Percentiles rank a stretch among this genome's conserved stretches.
Conservation (phyloP, 2,113 vertebrate species). For the Danio rerio region DNA sequence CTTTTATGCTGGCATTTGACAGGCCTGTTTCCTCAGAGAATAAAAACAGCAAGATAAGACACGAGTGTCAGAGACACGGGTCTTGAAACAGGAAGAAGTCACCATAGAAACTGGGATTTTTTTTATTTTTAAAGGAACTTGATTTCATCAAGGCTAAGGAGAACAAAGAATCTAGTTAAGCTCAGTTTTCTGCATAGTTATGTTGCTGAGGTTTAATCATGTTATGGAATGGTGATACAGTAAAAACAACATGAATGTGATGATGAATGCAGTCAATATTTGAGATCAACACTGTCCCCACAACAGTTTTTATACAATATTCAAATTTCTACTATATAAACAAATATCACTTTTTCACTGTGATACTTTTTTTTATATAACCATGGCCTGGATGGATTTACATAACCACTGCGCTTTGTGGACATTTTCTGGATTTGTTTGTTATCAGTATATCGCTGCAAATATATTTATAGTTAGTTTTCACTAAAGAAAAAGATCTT, state of each 20-base stretch:
- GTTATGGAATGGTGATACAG: no score
- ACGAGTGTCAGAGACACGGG: conserved; percentile 2
- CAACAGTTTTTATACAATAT: no score
- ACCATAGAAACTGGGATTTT: conserved; percentile 61
- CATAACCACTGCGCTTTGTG: no score
- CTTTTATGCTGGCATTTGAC: conserved; percentile 36
- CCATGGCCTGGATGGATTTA: no score
- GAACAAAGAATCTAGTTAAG: conserved; percentile 44
- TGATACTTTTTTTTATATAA: no score
- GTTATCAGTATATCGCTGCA: no score
- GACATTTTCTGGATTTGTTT: no score
- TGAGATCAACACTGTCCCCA: no score
- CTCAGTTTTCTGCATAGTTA: conserved; percentile 6
- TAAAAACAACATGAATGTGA: neutral
- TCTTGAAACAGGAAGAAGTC: conserved; percentile 60
- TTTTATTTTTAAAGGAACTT: conserved; percentile 28
- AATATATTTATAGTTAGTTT: no score
- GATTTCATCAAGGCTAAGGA: conserved; percentile 27
- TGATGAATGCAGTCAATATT: neutral
- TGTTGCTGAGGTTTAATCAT: neutral
- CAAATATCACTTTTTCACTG: no score
- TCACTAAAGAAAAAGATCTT: no score
- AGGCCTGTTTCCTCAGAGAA: conserved; percentile 21
- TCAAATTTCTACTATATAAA: no score
- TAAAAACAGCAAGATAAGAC: conserved; percentile 35